A percentile compares a stretch with the other conserved stretches of the same genome.
Evolutionary conservation across 1,140 invertebrate species (phyloP).

Genomic region (Tenebrio molitor): DNA sequence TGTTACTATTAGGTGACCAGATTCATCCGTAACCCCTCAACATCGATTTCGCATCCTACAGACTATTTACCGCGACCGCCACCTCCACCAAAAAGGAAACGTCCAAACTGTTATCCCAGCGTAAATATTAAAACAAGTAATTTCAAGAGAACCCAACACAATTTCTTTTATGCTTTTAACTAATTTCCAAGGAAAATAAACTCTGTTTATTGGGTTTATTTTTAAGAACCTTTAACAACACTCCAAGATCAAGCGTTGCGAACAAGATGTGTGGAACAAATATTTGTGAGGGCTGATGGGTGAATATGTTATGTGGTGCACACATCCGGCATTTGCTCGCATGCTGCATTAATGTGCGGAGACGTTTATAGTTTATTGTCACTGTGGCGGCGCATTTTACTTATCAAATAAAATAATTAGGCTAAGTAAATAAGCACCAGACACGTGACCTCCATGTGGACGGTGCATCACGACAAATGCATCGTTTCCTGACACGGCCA

Average conservation of each 20-base stretch:
- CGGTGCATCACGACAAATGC: no score
- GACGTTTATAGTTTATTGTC: not conserved
- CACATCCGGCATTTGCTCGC: slow-evolving; percentile 52
- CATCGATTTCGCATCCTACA: slow-evolving; percentile 6
- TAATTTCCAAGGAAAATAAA: slow-evolving; percentile 53
- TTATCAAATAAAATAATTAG: no score
- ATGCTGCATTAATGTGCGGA: slow-evolving; percentile 41
- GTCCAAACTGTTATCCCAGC: not conserved
- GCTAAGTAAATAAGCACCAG: no score
- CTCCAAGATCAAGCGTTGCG: slow-evolving; percentile 49
- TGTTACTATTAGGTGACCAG: slow-evolving; percentile 47
- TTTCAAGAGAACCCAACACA: slow-evolving; percentile 26
- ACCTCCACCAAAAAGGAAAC: not conserved
- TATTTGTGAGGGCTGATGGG: slow-evolving; percentile 49
- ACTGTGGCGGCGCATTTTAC: slow-evolving; percentile 20
- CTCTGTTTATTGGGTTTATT: slow-evolving; percentile 51
- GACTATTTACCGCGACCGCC: not conserved
- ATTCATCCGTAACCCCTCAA: slow-evolving; percentile 26
- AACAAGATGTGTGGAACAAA: slow-evolving; percentile 53
- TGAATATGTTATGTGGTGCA: slow-evolving; percentile 40
- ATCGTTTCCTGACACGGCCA: no score
- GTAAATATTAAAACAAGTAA: slow-evolving; percentile 41
- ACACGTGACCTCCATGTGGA: no score
- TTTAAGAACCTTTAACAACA: slow-evolving; percentile 49
- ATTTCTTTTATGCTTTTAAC: slow-evolving; percentile 47